Conservation (phyloP, 2,113 vertebrate species). For the Platanista minor region DNA sequence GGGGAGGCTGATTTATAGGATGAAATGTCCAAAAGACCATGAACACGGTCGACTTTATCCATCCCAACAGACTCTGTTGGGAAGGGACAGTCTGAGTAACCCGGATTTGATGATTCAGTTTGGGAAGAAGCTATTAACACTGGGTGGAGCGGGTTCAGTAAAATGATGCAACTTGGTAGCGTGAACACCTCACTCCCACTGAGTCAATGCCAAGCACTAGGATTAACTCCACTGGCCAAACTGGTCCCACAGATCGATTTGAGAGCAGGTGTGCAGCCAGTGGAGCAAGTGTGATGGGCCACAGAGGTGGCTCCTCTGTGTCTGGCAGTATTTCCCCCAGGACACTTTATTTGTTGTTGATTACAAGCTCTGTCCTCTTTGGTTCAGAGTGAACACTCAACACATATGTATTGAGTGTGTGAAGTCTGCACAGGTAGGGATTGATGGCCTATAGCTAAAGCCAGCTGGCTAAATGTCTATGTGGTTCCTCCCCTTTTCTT, state of each 20-base stretch:
- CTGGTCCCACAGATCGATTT: background rate
- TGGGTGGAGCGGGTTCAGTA: conserved; percentile 16
- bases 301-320: background rate
- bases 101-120: conserved; percentile 15
- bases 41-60: background rate
- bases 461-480: background rate
- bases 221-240: background rate
- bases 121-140: background rate
- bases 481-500: background rate
- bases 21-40: background rate
- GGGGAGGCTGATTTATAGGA: background rate
- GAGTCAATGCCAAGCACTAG: background rate
- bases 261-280: background rate
- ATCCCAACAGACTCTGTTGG: background rate
- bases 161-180: background rate
- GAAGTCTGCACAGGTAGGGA: background rate
- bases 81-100: background rate
- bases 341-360: background rate
- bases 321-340: background rate
- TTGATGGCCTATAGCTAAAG: background rate
- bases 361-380: background rate
- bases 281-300: background rate
- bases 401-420: background rate
- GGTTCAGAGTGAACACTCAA: background rate
- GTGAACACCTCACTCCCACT: background rate